Base-by-base conservation (phyloP, 2,113 vertebrate species). In the Chaenogobius annularis region DNA sequence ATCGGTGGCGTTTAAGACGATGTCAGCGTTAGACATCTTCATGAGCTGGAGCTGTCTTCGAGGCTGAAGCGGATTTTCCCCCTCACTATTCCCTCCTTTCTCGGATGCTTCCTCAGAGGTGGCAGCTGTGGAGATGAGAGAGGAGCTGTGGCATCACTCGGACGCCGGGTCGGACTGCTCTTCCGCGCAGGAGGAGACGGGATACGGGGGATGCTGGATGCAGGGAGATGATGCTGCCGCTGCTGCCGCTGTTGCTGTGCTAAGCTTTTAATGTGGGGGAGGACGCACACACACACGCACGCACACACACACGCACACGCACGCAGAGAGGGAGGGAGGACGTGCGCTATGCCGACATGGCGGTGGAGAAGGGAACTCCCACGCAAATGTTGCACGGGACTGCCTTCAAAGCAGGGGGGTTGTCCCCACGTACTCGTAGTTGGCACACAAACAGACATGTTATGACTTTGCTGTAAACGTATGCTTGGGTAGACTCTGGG, bases 1-100 rank as follows among this genome's bases (percentile, higher is more conserved):
- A 70, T 94, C 94, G 84, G 93, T 79, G 90, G 93, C 87, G 89
- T 92, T 93, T 85, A 93, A 88, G 91, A 92, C 93, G 90, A 93
- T 93, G 93, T 94, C 94, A 84, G 86, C 89, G 94, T 94, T 94
- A 88, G 94, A 94, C 94, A 94, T 94, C 94, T 94, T 94, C 94
- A 94, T 94, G 91, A 81, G 88, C 92, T 91, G 93, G 85, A 83
- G 88, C 85, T 75, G 87, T 92, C 87, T 82, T 89, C 90, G 78
- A 89, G 85, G 87, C 87, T 87, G 88, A 91, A 85, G 81, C 76
- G 62, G 54, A 48, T 74, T 69, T 70, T 82, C 44, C 68, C 37
- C 55, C 66, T 64, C 64, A 68, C 65, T 77, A 3, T 19, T 40
- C 35, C 35, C 35, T 35, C 17, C 17, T 10, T 20, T 11, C 66